Conservation (phyloP, 2,888 invertebrate genomes). For the Rhagonycha fulva region DNA sequence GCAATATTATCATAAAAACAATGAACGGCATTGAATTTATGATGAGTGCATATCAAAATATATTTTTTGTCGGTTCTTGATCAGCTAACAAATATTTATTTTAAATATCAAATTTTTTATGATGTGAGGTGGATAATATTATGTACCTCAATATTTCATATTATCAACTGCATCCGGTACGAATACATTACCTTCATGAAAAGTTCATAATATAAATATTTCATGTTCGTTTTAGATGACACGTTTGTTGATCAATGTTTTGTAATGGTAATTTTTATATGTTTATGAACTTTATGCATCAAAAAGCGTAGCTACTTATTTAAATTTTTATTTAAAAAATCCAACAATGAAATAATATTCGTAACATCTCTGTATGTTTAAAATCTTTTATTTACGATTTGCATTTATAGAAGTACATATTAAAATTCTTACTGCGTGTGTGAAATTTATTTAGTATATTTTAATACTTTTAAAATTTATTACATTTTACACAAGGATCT, state of each 20-base stretch:
- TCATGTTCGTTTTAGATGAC: slow-evolving; percentile 22
- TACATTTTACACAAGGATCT: too few species aligned
- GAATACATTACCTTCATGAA: slow-evolving; percentile 22
- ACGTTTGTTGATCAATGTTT: slow-evolving; percentile 23
- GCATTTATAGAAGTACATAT: not conserved
- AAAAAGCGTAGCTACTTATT: slow-evolving; percentile 23
- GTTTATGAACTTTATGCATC: slow-evolving; percentile 28
- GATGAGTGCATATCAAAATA: slow-evolving; percentile 26
- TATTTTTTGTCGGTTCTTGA: not conserved
- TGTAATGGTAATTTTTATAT: slow-evolving; percentile 28
- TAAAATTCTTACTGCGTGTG: not conserved
- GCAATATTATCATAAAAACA: slow-evolving; percentile 36
- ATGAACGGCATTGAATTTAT: slow-evolving; percentile 32
- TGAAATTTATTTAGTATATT: not conserved
- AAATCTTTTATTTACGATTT: not conserved
- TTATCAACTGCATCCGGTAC: slow-evolving; percentile 22
- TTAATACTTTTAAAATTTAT: not conserved
- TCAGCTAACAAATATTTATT: not conserved
- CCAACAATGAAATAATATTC: not conserved
- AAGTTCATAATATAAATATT: slow-evolving; percentile 23
- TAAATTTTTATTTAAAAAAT: not conserved
- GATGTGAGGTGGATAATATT: slow-evolving; percentile 17
- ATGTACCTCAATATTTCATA: slow-evolving; percentile 18
- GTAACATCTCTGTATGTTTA: not conserved
- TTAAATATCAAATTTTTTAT: slow-evolving; percentile 7